These are phyloP conservation scores for Cheilosia urbana DNA, from an alignment of 2,888 invertebrate species.

Conservation along the genomic window DNA sequence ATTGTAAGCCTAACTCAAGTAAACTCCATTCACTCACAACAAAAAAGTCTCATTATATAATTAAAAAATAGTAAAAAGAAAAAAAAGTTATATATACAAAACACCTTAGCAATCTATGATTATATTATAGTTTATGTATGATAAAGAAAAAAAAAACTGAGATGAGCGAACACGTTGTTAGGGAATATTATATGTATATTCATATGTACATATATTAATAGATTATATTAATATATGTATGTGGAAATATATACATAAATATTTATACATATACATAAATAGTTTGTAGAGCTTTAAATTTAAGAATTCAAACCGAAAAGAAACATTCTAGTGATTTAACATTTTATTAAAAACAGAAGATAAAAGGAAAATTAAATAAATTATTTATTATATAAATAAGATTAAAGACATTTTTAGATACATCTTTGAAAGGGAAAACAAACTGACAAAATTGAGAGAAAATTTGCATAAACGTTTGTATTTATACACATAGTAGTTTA, in stretches of 20 bases:
- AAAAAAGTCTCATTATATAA: background rate
- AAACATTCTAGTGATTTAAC: slow-evolving; percentile 68
- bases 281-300: slow-evolving; percentile 52
- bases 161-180: slow-evolving; percentile 63
- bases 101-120: slow-evolving; percentile 52
- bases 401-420: slow-evolving; percentile 65
- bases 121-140: slow-evolving; percentile 51
- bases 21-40: slow-evolving; percentile 53
- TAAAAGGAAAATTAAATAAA: slow-evolving; percentile 37
- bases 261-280: slow-evolving; percentile 67
- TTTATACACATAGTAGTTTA: slow-evolving; percentile 17
- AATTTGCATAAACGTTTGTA: slow-evolving; percentile 17
- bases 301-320: slow-evolving; percentile 57
- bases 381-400: slow-evolving; percentile 73
- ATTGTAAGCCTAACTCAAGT: slow-evolving; percentile 57
- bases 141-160: slow-evolving; percentile 20
- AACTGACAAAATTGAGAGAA: slow-evolving; percentile 5
- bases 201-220: slow-evolving; percentile 53
- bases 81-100: slow-evolving; percentile 32
- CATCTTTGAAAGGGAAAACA: slow-evolving; percentile 41
- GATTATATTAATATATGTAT: slow-evolving; percentile 49
- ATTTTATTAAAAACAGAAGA: slow-evolving; percentile 48
- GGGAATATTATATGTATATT: slow-evolving; percentile 72
- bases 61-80: slow-evolving; percentile 36
- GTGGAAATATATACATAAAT: slow-evolving; percentile 64